These are phyloP conservation scores for Heteromyza rotundicornis DNA, from an alignment of 2,888 invertebrate species.

Conservation along the genomic window DNA sequence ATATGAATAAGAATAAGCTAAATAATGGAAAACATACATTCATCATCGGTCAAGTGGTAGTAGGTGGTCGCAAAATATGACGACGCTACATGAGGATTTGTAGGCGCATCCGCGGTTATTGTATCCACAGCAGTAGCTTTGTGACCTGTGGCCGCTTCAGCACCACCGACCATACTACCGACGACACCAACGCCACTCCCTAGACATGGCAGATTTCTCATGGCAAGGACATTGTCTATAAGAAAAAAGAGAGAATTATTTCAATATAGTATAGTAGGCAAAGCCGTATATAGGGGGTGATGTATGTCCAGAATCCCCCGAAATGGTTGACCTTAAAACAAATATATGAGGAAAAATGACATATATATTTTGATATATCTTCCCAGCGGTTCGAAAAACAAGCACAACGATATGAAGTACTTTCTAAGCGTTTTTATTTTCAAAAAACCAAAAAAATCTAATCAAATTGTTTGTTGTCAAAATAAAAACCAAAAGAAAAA, in stretches of 20 bases:
- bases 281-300: no score
- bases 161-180: constrained; percentile 34
- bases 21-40: constrained; percentile 63
- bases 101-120: constrained; percentile 45
- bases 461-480: no score
- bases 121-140: constrained; percentile 46
- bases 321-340: no score
- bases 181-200: constrained; percentile 43
- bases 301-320: no score
- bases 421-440: no score
- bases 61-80: constrained; percentile 61
- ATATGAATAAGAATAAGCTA: background rate
- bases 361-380: no score
- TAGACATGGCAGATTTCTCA: constrained; percentile 61
- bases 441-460: no score
- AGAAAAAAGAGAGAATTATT: constrained; percentile 45
- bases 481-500: no score
- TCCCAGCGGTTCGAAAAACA: no score
- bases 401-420: no score
- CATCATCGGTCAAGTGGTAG: constrained; percentile 61
- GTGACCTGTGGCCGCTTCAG: constrained; percentile 33
- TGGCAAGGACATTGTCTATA: constrained; percentile 61
- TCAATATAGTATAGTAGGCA: constrained; percentile 19
- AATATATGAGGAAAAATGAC: no score
- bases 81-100: constrained; percentile 52